Evolutionary conservation across 2,888 invertebrate species (phyloP).

Genomic region (Heliconius aoede): DNA sequence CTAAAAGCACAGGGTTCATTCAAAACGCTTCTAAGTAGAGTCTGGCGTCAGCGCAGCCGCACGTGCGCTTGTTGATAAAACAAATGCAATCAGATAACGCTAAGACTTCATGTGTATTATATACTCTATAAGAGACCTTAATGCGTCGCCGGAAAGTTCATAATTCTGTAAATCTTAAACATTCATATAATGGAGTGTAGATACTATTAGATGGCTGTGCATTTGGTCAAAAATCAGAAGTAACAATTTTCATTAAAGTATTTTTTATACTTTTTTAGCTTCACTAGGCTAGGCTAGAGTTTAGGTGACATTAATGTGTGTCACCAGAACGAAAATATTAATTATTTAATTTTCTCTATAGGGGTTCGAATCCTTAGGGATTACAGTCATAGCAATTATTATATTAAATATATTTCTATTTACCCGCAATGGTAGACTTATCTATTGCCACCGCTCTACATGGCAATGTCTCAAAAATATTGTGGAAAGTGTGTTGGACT

Average conservation of each 20-base stretch:
- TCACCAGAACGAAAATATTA: too few species aligned
- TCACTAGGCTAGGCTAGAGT: neutral
- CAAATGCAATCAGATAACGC: slow-evolving; percentile 45
- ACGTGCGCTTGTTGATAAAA: slow-evolving; percentile 49
- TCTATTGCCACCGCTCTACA: too few species aligned
- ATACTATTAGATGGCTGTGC: neutral
- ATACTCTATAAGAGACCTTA: slow-evolving; percentile 27
- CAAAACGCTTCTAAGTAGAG: slow-evolving; percentile 38
- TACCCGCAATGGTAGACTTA: too few species aligned
- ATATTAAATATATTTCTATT: too few species aligned
- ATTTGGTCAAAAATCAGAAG: neutral
- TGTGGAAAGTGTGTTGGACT: too few species aligned
- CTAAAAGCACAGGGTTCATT: slow-evolving; percentile 31
- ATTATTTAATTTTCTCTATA: too few species aligned
- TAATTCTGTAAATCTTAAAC: neutral
- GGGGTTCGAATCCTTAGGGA: too few species aligned
- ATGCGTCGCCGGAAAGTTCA: neutral
- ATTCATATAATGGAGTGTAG: neutral
- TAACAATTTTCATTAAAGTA: neutral
- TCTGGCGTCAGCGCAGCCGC: slow-evolving; percentile 40
- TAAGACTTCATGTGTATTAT: slow-evolving; percentile 9
- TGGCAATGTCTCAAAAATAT: too few species aligned
- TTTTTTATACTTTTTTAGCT: neutral
- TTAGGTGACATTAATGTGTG: too few species aligned
- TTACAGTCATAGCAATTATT: too few species aligned